Base-by-base conservation (phyloP, 1,140 invertebrate genomes). In the Camponotus vicinus region DNA sequence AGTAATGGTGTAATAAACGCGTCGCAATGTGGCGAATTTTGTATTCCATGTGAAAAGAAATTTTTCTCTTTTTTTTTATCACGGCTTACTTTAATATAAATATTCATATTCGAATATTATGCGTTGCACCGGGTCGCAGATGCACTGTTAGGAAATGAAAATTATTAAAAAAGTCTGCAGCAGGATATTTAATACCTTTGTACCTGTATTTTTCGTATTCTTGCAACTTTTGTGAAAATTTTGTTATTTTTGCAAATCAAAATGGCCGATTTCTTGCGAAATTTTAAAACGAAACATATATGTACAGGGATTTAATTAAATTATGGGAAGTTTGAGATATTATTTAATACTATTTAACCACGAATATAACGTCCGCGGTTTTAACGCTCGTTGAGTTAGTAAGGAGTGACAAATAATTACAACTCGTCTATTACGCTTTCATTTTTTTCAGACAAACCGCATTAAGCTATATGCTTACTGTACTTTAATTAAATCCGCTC, bases 141-240 rank as follows among this genome's bases (percentile, higher is more conserved):
- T 86, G 87, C 42, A 82, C 42, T 34, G n/a, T 40, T 45, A 75
- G n/a, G 40, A 85, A 89, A 82, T 89, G 75, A 89, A 89, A 89
- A 89, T 89, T 89, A 70, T 89, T 89, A 88, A 77, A 88, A 57
- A 61, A 70, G 55, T 82, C 70, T 32, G 64, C n/a, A 9, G 32
- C 57, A 75, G 85, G 86, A 61, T 89, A 80, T 89, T 89, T 89
- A 88, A 88, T 88, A 88, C 45, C 67, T 21, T 80, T 21, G 21
- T 21, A 21, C 21, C 21, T 59, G 32, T 52, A n/a, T 37, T 80
- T 77, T 77, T 55, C 76, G 61, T 57, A 32, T 78, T 82, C 75
- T 59, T 66, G 34, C 40, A 88, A 89, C 83, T 89, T 89, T 82
- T 8, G 67, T 57, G n/a, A 15, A 61, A 89, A 75, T 89, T 89